Percentiles rank a stretch among this genome's conserved stretches.
These are phyloP conservation scores for Dunckerocampus dactyliophorus DNA, from an alignment of 2,113 vertebrate genomes.

Conservation along the genomic window DNA sequence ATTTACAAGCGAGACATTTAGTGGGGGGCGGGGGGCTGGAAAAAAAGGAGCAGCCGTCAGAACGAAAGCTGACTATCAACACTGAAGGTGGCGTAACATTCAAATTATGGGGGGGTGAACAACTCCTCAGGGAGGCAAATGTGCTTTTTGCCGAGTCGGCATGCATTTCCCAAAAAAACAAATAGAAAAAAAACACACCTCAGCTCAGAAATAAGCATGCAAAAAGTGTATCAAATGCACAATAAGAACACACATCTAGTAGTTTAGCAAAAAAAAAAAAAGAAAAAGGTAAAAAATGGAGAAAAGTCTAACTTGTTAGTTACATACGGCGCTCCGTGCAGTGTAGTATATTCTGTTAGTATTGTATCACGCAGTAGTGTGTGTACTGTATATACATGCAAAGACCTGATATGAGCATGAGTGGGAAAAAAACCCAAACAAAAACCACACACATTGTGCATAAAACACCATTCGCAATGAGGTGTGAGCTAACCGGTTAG, in stretches of 20 bases:
- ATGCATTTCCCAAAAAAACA: conserved; percentile 6
- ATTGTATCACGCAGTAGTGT: conserved; percentile 40
- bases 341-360: conserved; percentile 57
- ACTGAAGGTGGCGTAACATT: background rate
- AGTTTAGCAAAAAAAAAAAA: conserved; percentile 51
- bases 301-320: conserved; percentile 56
- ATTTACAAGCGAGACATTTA: conserved; percentile 1
- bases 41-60: background rate
- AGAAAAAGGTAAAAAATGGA: conserved; percentile 6
- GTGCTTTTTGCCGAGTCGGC: no score
- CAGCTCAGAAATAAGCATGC: conserved; percentile 69
- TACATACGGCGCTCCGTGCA: conserved; percentile 59
- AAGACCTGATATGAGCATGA: conserved; percentile 56
- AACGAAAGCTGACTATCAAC: background rate
- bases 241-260: conserved; percentile 71
- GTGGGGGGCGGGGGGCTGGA: background rate
- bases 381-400: conserved; percentile 69
- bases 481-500: conserved; percentile 33
- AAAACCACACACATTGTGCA: conserved; percentile 2
- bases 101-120: conserved; percentile 1
- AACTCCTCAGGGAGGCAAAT: no score
- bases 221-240: conserved; percentile 73
- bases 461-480: conserved; percentile 35
- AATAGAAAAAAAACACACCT: conserved; percentile 41
- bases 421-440: conserved; percentile 19